phyloP scores from a whole-genome alignment of 2,797 vertebrate species.

The Ptychobarbus kaznakovi region DNA sequence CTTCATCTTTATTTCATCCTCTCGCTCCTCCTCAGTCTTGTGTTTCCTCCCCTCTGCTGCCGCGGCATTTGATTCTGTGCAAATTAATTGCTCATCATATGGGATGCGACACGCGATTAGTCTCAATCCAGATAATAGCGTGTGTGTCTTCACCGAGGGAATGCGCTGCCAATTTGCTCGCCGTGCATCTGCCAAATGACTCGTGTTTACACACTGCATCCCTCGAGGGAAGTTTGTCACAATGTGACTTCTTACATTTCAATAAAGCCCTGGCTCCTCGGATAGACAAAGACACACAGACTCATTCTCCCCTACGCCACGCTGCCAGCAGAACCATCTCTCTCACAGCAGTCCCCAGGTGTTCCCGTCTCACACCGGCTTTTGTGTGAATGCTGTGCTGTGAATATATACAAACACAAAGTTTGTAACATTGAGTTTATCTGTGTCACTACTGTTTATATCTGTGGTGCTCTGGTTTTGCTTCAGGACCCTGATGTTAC shows the following conservation, averaged over 20 bases:
- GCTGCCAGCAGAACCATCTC: slow-evolving; percentile 31
- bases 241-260: slow-evolving; percentile 80
- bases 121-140: slow-evolving; percentile 86
- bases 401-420: not conserved
- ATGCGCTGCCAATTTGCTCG: slow-evolving; percentile 82
- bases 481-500: not conserved
- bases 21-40: not conserved
- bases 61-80: slow-evolving; percentile 77
- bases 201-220: slow-evolving; percentile 83
- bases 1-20: slow-evolving; percentile 10
- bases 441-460: not conserved
- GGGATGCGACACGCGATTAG: slow-evolving; percentile 83
- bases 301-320: slow-evolving; percentile 5
- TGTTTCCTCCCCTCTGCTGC: slow-evolving; percentile 61
- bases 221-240: slow-evolving; percentile 81
- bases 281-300: slow-evolving; percentile 44
- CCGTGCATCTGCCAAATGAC: slow-evolving; percentile 85
- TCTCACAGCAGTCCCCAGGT: not conserved
- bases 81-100: slow-evolving; percentile 88
- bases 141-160: slow-evolving; percentile 79
- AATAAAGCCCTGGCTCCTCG: slow-evolving; percentile 73
- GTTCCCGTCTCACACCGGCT: not conserved
- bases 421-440: not conserved
- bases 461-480: not conserved
- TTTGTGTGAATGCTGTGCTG: slow-evolving; percentile 3